Evolutionary conservation across 2,888 invertebrate species (phyloP).

Genomic region (Scaptomyza tumidula): DNA sequence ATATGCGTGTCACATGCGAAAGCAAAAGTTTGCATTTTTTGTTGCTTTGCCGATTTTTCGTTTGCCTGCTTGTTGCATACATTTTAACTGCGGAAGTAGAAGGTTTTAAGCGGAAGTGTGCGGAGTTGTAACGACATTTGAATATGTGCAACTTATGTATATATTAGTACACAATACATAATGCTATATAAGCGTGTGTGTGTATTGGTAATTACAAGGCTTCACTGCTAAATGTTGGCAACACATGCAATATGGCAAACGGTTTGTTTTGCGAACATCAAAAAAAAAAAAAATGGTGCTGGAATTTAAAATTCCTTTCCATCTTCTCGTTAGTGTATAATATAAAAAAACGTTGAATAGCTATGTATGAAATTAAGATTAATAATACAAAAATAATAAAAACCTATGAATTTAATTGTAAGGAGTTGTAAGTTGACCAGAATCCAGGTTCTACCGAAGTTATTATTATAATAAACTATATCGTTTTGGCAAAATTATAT

Average conservation of each 20-base stretch:
- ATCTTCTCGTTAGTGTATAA: slow-evolving; percentile 6
- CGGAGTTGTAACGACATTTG: slow-evolving; percentile 59
- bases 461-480: too few relatives aligned
- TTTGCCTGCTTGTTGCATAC: slow-evolving; percentile 53
- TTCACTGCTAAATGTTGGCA: slow-evolving; percentile 55
- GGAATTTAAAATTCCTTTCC: slow-evolving; percentile 37
- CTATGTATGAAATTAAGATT: slow-evolving; percentile 11
- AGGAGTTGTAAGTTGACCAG: not conserved
- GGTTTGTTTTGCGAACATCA: slow-evolving; percentile 60
- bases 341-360: not conserved
- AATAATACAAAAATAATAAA: slow-evolving; percentile 6
- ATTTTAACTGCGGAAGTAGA: slow-evolving; percentile 66
- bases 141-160: slow-evolving; percentile 16
- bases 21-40: slow-evolving; percentile 52
- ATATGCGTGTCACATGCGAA: slow-evolving; percentile 73
- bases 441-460: too few relatives aligned
- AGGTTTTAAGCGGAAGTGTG: slow-evolving; percentile 75
- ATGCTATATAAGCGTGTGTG: slow-evolving; percentile 3
- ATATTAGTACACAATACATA: not conserved
- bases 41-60: slow-evolving; percentile 29
- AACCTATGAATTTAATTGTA: too few relatives aligned
- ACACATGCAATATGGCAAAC: slow-evolving; percentile 59
- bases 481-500: too few relatives aligned
- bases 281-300: slow-evolving; percentile 10
- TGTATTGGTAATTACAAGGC: slow-evolving; percentile 62